Conservation (phyloP, 2,797 vertebrate species). For the Xerus rutilus region DNA sequence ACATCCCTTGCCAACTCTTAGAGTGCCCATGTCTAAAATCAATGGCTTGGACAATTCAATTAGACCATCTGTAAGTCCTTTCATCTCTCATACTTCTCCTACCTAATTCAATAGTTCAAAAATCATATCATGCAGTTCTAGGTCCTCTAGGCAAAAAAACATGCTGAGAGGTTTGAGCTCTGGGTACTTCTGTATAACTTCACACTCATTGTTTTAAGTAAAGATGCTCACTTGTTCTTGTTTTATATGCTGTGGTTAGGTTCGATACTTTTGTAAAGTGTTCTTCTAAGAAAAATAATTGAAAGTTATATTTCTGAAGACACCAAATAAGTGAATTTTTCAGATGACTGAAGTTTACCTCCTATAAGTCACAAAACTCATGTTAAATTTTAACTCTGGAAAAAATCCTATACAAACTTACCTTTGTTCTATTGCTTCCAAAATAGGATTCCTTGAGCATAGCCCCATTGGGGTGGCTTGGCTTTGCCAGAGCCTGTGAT, state of each 20-base stretch:
- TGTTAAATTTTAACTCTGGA: not conserved
- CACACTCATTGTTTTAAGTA: not conserved
- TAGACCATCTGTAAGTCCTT: not conserved
- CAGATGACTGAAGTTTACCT: conserved; percentile 1
- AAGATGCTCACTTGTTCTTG: not conserved
- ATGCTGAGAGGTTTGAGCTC: not conserved
- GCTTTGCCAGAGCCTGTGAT: not conserved
- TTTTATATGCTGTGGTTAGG: not conserved
- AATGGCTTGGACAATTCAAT: not conserved
- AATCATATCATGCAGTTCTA: not conserved
- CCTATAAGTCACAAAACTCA: not conserved
- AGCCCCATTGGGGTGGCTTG: not conserved
- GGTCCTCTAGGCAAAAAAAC: not conserved
- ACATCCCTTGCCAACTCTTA: not conserved
- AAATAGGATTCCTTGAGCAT: not conserved
- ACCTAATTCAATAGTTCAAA: not conserved
- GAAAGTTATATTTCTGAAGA: not conserved
- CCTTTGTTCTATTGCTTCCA: not conserved
- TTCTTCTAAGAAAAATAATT: not conserved
- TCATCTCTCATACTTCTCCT: not conserved
- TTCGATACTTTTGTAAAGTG: not conserved
- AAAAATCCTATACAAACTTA: not conserved
- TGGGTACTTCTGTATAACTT: not conserved
- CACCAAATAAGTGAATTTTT: not conserved
- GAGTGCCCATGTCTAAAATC: not conserved